phyloP scores from a whole-genome alignment of 2,113 vertebrate genomes.

The Zosterops hypoxanthus region DNA sequence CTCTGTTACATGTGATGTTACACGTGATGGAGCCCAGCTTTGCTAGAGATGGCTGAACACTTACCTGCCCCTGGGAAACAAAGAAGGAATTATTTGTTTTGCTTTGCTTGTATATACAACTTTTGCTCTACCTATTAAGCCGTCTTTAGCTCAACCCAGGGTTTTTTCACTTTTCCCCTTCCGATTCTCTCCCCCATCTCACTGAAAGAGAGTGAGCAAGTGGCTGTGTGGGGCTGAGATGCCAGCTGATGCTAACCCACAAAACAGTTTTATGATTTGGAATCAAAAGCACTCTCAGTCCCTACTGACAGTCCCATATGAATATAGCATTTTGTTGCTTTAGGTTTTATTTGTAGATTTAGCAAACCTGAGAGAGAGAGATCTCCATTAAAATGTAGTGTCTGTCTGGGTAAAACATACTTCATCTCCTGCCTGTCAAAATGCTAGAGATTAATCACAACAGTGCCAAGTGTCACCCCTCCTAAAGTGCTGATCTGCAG shows the following conservation, averaged over 20 bases:
- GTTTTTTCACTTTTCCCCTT: neutral
- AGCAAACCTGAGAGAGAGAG: neutral
- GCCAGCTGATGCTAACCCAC: neutral
- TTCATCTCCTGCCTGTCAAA: neutral
- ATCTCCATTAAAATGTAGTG: neutral
- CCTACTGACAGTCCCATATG: neutral
- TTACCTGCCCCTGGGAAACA: neutral
- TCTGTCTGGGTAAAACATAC: neutral
- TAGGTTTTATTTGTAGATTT: neutral
- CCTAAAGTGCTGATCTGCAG: neutral
- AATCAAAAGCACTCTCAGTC: neutral
- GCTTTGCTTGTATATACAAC: neutral
- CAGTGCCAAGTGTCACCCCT: neutral
- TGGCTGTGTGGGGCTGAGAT: neutral
- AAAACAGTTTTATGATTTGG: neutral
- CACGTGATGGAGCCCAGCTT: rapidly evolving
- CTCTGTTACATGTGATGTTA: rapidly evolving
- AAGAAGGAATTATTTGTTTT: neutral
- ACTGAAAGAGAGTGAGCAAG: rapidly evolving
- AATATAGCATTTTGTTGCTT: neutral
- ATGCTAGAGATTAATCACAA: neutral
- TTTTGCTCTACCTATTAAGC: neutral
- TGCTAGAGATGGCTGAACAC: neutral
- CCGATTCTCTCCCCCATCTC: neutral
- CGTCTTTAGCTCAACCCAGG: neutral